Evolutionary conservation across 2,888 invertebrate species (phyloP), one percentile per base, ranked within the genome.

Genomic region (Protonemura montana): DNA sequence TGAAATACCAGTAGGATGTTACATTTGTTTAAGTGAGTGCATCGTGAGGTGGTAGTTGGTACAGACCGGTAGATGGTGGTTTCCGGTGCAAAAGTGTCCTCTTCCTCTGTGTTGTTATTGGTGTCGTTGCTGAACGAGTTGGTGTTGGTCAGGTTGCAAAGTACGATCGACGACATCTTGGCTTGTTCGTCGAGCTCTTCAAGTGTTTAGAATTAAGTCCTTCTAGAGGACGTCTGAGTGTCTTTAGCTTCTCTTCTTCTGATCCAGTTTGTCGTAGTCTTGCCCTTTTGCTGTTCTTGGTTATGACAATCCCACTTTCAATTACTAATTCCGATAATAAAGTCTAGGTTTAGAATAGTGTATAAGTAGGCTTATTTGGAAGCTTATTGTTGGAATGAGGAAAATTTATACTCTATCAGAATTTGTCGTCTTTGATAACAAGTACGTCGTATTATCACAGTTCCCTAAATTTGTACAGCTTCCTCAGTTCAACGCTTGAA

Each of bases 31-130:
- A n/a, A n/a, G n/a, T n/a, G 35, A 10, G 35, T 35, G 35, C 35
- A 35, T 3, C 5, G 35, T 35, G 35, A 35, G 35, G 59, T 1
- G 3, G 81, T 27, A 13, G 28, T 80, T 28, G 35, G 6, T 30
- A 89, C 89, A 88, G 95, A 97, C 97, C 97, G 96, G 94, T 97
- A 97, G 92, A 97, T 97, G 89, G 97, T 96, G 89, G 95, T 95
- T 92, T 96, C 95, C 91, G 96, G 95, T 93, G 95, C 96, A 92
- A 96, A 96, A 93, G 96, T 96, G 88, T 92, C 92, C 88, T 92
- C 92, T 91, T 96, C 96, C 93, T 96, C 96, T 91, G 94, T 95
- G 94, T 95, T 96, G 93, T 96, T 96, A 90, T 94, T 94, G 90
- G 87, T 88, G 87, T 94, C 94, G 90, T 94, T 94, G 92, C 94